These are phyloP conservation scores for Acronicta alni DNA, from an alignment of 2,888 invertebrate genomes.

Conservation along the genomic window DNA sequence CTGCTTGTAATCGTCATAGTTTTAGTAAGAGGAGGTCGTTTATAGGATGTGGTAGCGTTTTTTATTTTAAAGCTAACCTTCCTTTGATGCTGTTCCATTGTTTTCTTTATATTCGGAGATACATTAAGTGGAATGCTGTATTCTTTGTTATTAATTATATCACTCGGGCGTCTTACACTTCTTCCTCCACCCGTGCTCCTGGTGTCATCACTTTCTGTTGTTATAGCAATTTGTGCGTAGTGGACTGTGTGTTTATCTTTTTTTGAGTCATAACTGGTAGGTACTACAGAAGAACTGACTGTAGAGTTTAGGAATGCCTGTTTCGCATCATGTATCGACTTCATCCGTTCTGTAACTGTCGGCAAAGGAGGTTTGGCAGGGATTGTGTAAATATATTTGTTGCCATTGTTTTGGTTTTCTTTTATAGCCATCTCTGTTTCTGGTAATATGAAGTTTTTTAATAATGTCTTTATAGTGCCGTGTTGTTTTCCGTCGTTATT, in stretches of 20 bases:
- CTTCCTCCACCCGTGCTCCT: constrained; percentile 85
- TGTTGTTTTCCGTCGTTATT: constrained; percentile 76
- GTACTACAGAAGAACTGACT: constrained; percentile 63
- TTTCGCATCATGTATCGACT: constrained; percentile 80
- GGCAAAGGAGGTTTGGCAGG: constrained; percentile 74
- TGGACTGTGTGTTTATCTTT: constrained; percentile 61
- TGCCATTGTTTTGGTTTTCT: constrained; percentile 74
- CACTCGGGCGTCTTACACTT: constrained; percentile 51
- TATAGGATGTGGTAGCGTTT: constrained; percentile 82
- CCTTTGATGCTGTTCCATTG: constrained; percentile 79
- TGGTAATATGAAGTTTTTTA: constrained; percentile 81
- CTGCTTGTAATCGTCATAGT: constrained; percentile 86
- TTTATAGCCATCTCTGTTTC: constrained; percentile 84
- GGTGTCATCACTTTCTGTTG: constrained; percentile 81
- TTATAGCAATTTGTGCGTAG: constrained; percentile 83
- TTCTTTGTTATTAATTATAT: constrained; percentile 62
- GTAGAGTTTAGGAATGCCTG: constrained; percentile 81
- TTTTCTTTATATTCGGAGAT: constrained; percentile 70
- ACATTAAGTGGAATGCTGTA: constrained; percentile 59
- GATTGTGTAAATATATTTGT: constrained; percentile 79
- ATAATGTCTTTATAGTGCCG: constrained; percentile 78
- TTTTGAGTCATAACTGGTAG: constrained; percentile 55
- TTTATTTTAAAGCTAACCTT: constrained; percentile 91
- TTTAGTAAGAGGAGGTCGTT: constrained; percentile 81
- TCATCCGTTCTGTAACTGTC: constrained; percentile 71